A percentile compares a stretch with the other conserved stretches of the same genome.
Conservation (phyloP, 2,888 invertebrate species). For the Eupeodes luniger region DNA sequence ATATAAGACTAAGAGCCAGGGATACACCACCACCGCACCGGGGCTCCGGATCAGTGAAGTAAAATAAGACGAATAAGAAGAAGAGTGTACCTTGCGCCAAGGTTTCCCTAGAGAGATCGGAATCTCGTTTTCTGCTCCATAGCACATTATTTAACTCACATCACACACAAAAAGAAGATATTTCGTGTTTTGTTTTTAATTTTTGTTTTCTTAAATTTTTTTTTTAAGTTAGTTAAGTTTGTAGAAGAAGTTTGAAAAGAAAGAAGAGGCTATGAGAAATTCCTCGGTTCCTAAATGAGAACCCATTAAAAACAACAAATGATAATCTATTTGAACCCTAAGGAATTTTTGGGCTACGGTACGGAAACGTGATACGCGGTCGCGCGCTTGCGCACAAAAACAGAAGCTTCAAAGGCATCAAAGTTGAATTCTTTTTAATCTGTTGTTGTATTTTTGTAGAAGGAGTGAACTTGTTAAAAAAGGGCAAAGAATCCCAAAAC, state of each 20-base stretch:
- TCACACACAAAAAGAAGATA: slow-evolving; percentile 29
- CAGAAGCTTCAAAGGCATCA: slow-evolving; percentile 35
- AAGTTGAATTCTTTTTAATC: slow-evolving; percentile 23
- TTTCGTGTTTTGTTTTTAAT: slow-evolving; percentile 70
- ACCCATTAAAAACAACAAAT: slow-evolving; percentile 51
- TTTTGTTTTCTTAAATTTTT: slow-evolving; percentile 45
- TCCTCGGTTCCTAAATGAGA: slow-evolving; percentile 52
- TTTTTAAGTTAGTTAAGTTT: slow-evolving; percentile 2
- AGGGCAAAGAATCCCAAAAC: not conserved
- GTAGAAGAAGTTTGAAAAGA: slow-evolving; percentile 1
- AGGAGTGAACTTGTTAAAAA: slow-evolving; percentile 60
- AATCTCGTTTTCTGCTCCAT: slow-evolving; percentile 75
- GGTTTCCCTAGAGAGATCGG: slow-evolving; percentile 74
- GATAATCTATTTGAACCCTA: slow-evolving; percentile 70
- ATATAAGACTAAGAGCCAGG: slow-evolving; percentile 13
- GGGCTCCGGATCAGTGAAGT: slow-evolving; percentile 34
- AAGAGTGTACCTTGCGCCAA: slow-evolving; percentile 54
- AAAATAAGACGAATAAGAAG: not conserved
- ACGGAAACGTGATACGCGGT: slow-evolving; percentile 71
- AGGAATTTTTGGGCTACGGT: slow-evolving; percentile 58
- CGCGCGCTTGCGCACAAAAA: slow-evolving; percentile 55
- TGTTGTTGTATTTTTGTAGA: not conserved
- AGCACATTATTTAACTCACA: slow-evolving; percentile 48
- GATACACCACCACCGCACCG: not conserved
- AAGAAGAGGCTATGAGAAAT: slow-evolving; percentile 51